Percentiles rank a stretch among this genome's conserved stretches.
Conservation (phyloP, 2,797 vertebrate genomes). For the Halcyon leucocephala region DNA sequence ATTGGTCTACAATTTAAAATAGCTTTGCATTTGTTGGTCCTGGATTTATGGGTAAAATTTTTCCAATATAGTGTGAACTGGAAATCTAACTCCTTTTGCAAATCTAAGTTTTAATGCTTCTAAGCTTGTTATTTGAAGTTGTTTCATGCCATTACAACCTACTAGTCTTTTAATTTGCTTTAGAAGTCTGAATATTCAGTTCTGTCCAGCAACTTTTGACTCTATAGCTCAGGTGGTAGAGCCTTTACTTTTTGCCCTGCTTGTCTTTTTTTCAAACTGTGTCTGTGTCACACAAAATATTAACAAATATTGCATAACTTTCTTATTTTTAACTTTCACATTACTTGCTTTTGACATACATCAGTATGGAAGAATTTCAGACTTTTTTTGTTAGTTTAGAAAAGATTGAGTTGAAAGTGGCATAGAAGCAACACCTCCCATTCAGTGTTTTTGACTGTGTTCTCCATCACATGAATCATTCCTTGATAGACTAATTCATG, state of each 20-base stretch:
- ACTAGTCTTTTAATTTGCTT: background rate
- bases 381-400: background rate
- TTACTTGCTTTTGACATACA: background rate
- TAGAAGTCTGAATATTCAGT: background rate
- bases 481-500: background rate
- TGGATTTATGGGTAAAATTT: background rate
- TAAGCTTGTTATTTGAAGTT: background rate
- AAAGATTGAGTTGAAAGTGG: background rate
- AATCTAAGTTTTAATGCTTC: background rate
- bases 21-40: rapidly evolving
- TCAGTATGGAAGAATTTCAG: background rate
- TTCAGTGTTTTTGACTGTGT: background rate
- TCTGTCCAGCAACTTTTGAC: background rate
- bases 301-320: background rate
- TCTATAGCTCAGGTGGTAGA: background rate
- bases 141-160: rapidly evolving
- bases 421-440: background rate
- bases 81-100: background rate
- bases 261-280: background rate
- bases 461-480: background rate
- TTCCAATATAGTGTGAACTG: background rate
- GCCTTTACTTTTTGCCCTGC: background rate
- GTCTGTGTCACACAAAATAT: background rate
- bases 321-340: background rate
- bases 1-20: background rate